A percentile compares a stretch with the other conserved stretches of the same genome.
These are phyloP conservation scores for Columba guinea DNA, from an alignment of 2,797 vertebrate species.

Conservation along the genomic window DNA sequence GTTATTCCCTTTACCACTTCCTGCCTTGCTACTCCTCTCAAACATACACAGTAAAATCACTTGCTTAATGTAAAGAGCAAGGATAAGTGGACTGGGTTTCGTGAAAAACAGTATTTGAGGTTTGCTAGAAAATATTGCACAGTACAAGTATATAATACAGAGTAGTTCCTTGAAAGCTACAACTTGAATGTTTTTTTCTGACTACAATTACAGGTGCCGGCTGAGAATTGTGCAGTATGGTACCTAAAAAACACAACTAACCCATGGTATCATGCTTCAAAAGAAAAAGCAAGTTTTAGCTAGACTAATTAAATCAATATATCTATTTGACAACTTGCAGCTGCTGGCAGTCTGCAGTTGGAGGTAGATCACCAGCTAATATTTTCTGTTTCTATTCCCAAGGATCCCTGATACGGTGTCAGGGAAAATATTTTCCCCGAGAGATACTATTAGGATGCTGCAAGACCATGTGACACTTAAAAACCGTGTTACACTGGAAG, in stretches of 20 bases:
- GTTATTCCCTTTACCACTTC: neutral
- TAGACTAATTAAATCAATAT: conserved; percentile 77
- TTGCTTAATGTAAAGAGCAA: neutral
- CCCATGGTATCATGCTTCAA: neutral
- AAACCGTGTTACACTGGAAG: conserved; percentile 43
- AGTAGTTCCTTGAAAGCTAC: neutral
- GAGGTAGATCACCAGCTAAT: conserved; percentile 55
- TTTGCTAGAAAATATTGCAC: neutral
- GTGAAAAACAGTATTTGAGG: neutral
- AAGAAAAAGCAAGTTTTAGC: conserved; percentile 47
- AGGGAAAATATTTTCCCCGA: conserved; percentile 65
- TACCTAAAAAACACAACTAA: conserved; percentile 8
- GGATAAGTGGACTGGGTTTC: neutral
- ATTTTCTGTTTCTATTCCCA: conserved; percentile 63
- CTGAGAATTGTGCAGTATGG: neutral
- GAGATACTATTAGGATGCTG: conserved; percentile 72
- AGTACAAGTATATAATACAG: neutral
- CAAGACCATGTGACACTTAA: conserved; percentile 64
- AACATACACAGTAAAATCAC: neutral
- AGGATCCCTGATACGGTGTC: conserved; percentile 53
- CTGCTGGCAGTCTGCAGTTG: conserved; percentile 43
- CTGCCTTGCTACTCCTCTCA: neutral
- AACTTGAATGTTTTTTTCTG: neutral
- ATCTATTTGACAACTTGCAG: conserved; percentile 70
- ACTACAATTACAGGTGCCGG: neutral